Conservation (phyloP, 1,140 invertebrate species). For the Lasaia peninsularis region DNA sequence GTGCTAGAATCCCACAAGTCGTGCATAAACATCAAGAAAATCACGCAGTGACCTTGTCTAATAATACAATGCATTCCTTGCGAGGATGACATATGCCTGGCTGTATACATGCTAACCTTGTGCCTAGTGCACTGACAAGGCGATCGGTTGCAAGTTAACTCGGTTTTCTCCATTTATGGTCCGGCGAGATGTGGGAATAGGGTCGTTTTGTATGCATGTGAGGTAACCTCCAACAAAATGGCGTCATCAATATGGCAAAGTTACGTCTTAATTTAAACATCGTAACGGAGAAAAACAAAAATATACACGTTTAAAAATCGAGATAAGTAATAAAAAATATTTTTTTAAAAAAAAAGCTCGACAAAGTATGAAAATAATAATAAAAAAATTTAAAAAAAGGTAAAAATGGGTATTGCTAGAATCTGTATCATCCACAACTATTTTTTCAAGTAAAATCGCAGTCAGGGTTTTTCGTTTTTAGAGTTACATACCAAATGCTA, state of each 20-base stretch:
- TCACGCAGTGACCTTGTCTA: slow-evolving; percentile 2
- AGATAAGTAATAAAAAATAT: too few relatives aligned
- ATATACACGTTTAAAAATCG: too few relatives aligned
- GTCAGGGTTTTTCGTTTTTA: too few relatives aligned
- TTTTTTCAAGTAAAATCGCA: too few relatives aligned
- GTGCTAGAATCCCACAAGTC: not conserved
- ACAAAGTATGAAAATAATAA: too few relatives aligned
- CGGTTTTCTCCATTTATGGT: slow-evolving; percentile 15
- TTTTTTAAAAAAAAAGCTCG: too few relatives aligned
- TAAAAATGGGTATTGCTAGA: too few relatives aligned
- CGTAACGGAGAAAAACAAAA: too few relatives aligned
- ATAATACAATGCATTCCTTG: slow-evolving; percentile 11
- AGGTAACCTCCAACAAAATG: not conserved
- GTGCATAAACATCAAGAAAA: slow-evolving; percentile 6
- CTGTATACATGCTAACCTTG: slow-evolving; percentile 16
- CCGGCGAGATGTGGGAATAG: slow-evolving; percentile 12
- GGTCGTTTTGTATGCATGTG: slow-evolving; percentile 19
- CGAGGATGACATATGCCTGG: slow-evolving; percentile 5
- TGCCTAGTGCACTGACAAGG: slow-evolving; percentile 12
- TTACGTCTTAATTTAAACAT: not conserved
- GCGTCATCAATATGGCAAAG: not conserved
- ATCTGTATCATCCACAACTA: too few relatives aligned
- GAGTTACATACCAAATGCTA: too few relatives aligned
- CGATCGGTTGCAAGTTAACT: slow-evolving; percentile 1
- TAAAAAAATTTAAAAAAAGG: too few relatives aligned